Evolutionary conservation across 2,797 vertebrate species (phyloP).

Genomic region (Myotis planiceps): DNA sequence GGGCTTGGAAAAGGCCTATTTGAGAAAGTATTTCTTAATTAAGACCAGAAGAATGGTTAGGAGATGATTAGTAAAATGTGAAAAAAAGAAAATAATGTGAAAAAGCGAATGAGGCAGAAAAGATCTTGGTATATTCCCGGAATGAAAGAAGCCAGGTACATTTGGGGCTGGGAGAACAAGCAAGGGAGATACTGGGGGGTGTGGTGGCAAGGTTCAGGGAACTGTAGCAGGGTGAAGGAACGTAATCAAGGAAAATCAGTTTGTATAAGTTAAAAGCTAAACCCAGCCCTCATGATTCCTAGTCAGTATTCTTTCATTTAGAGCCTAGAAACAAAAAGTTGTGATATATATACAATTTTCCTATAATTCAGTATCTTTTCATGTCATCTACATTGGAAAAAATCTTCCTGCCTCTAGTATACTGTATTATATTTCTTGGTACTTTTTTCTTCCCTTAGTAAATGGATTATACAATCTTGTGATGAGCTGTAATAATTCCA

Average conservation of each 20-base stretch:
- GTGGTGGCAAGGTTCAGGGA: neutral
- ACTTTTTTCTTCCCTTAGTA: neutral
- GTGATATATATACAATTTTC: neutral
- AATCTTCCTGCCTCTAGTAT: neutral
- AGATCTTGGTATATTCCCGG: neutral
- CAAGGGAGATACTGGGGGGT: neutral
- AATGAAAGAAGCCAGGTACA: neutral
- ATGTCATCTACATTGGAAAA: neutral
- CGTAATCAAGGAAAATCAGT: neutral
- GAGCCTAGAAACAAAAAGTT: neutral
- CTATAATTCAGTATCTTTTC: neutral
- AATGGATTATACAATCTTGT: neutral
- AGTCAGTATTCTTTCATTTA: neutral
- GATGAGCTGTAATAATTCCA: neutral
- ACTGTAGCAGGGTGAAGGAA: neutral
- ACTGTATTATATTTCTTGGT: neutral
- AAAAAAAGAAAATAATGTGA: neutral
- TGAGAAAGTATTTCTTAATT: slow-evolving; percentile 10
- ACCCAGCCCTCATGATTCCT: neutral
- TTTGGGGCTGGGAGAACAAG: neutral
- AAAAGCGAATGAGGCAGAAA: neutral
- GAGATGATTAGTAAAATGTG: neutral
- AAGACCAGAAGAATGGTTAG: neutral
- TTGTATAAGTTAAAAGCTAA: neutral
- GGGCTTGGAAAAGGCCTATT: neutral